Evolutionary conservation across 2,797 vertebrate species (phyloP).

Genomic region (Tapirus indicus): DNA sequence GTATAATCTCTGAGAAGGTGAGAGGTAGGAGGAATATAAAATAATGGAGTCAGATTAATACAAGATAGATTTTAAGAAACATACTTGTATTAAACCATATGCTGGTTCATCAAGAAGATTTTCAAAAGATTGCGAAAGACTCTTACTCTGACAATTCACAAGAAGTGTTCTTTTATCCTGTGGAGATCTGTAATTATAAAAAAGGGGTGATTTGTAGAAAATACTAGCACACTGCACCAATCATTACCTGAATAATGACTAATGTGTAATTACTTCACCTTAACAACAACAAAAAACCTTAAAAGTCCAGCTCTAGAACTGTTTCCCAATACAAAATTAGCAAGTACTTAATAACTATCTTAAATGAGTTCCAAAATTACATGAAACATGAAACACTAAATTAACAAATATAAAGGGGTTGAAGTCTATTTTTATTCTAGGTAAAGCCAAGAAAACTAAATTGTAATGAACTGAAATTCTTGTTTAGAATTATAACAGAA

Average conservation of each 20-base stretch:
- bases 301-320: not conserved
- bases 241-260: slow-evolving; percentile 50
- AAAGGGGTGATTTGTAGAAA: slow-evolving; percentile 59
- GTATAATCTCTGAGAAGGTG: not conserved
- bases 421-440: slow-evolving; percentile 43
- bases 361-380: slow-evolving; percentile 38
- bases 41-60: slow-evolving; percentile 47
- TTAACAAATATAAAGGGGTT: slow-evolving; percentile 11
- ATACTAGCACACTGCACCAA: slow-evolving; percentile 42
- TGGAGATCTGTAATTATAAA: slow-evolving; percentile 88
- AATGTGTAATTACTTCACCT: not conserved
- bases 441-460: slow-evolving; percentile 33
- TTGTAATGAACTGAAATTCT: slow-evolving; percentile 38
- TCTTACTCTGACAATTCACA: slow-evolving; percentile 93
- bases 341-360: slow-evolving; percentile 49
- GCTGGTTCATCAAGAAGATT: slow-evolving; percentile 96
- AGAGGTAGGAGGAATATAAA: not conserved
- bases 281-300: not conserved
- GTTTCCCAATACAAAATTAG: slow-evolving; percentile 40
- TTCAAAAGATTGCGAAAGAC: slow-evolving; percentile 97
- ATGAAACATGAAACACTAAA: slow-evolving; percentile 56
- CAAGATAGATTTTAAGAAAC: slow-evolving; percentile 75
- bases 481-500: slow-evolving; percentile 36
- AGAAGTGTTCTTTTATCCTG: slow-evolving; percentile 91
- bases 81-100: slow-evolving; percentile 93